A percentile compares a stretch with the other conserved stretches of the same genome.
phyloP scores from a whole-genome alignment of 2,888 invertebrate species.

The Pristionchus japonicus region DNA sequence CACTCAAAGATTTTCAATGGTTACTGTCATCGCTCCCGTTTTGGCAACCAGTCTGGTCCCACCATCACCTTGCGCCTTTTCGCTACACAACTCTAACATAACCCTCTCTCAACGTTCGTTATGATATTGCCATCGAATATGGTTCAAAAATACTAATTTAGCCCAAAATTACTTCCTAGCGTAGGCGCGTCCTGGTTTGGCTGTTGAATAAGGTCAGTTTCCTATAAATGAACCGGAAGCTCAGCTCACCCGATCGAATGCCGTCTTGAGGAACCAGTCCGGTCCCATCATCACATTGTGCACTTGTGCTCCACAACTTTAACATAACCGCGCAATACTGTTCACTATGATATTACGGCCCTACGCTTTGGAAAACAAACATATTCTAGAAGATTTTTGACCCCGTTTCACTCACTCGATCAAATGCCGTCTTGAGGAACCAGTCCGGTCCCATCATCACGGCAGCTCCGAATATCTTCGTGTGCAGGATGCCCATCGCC shows the following conservation, averaged over 20 bases:
- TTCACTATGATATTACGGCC: neutral
- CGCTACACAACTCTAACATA: no score
- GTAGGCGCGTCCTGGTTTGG: no score
- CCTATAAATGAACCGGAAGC: no score
- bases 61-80: no score
- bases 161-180: neutral
- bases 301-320: no score
- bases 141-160: neutral
- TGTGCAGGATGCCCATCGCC: conserved; percentile 96
- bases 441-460: conserved; percentile 97
- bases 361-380: neutral
- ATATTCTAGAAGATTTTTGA: neutral
- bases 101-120: neutral
- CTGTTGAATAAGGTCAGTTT: no score
- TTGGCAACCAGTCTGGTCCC: no score
- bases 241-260: conserved; percentile 84
- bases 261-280: no score
- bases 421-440: conserved; percentile 92
- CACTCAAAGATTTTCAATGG: no score
- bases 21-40: no score
- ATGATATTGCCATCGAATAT: neutral
- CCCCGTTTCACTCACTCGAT: conserved; percentile 79
- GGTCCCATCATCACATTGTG: no score
- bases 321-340: neutral
- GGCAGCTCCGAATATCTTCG: conserved; percentile 95